Percentiles rank a stretch among this genome's conserved stretches.
These are phyloP conservation scores for Oryzias sinensis DNA, from an alignment of 2,797 vertebrate species.

Conservation along the genomic window DNA sequence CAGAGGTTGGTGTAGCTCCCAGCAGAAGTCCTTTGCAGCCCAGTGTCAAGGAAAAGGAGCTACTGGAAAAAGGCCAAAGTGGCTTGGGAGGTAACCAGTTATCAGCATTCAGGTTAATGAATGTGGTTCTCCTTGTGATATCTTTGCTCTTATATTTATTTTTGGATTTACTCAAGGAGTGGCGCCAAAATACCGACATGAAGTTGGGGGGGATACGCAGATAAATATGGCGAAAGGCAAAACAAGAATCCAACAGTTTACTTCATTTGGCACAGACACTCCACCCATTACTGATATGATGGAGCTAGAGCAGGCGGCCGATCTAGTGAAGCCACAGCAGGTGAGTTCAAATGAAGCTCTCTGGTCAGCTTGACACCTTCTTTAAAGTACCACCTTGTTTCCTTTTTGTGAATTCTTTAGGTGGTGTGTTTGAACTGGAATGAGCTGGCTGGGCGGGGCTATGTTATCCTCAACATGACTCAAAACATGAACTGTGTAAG, in stretches of 20 bases:
- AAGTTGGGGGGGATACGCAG: constrained; percentile 30
- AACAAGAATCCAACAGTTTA: constrained; percentile 26
- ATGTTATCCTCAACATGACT: constrained; percentile 90
- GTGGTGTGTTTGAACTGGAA: constrained; percentile 97
- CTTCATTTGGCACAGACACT: constrained; percentile 58
- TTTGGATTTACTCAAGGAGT: constrained; percentile 1
- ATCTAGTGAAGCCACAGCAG: constrained; percentile 79
- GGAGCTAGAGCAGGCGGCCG: constrained; percentile 16
- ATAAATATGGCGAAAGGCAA: constrained; percentile 14
- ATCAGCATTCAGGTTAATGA: no score
- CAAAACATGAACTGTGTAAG: constrained; percentile 94
- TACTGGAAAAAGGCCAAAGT: background rate
- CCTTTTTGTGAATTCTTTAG: constrained; percentile 58
- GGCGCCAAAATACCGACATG: constrained; percentile 16
- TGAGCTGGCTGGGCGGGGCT: constrained; percentile 85
- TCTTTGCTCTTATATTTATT: no score
- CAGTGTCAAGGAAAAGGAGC: constrained; percentile 40
- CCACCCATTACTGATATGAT: constrained; percentile 56
- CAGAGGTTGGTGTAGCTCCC: constrained; percentile 56
- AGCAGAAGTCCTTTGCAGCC: constrained; percentile 63
- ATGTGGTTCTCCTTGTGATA: no score
- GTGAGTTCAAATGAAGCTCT: constrained; percentile 52
- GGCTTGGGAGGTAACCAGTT: constrained; percentile 18
- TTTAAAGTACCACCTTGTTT: background rate
- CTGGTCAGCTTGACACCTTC: no score